Conservation (phyloP, 1,140 invertebrate species). For the Wiebesia pumilae region DNA sequence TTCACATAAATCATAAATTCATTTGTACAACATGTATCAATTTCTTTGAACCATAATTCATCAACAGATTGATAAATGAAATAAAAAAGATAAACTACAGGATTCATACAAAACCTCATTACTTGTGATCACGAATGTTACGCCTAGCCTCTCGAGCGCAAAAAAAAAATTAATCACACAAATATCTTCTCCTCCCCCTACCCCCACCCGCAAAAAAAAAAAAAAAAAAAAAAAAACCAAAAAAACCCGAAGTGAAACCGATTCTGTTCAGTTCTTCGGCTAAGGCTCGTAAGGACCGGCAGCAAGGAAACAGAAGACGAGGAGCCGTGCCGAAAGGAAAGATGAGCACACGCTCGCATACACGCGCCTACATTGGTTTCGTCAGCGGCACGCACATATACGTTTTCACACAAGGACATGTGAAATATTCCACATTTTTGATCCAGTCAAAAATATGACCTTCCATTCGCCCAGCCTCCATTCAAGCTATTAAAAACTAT, state of each 20-base stretch:
- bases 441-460: not conserved
- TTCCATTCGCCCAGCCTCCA: too few relatives aligned
- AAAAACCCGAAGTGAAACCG: constrained; percentile 14
- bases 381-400: constrained; percentile 18
- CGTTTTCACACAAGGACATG: not conserved
- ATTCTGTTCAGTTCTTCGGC: constrained; percentile 7
- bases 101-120: not conserved
- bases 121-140: constrained; percentile 29
- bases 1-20: constrained; percentile 28
- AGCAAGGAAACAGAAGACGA: not conserved
- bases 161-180: constrained; percentile 39
- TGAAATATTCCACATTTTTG: not conserved
- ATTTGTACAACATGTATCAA: not conserved
- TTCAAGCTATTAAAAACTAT: too few relatives aligned
- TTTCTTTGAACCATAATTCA: constrained; percentile 29
- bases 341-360: not conserved
- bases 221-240: too few relatives aligned
- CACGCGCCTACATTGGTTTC: not conserved
- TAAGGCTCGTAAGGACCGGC: not conserved
- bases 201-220: too few relatives aligned
- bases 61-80: not conserved
- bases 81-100: not conserved
- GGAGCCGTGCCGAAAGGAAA: not conserved
- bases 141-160: not conserved
- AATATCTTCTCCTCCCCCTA: not conserved